Base-by-base conservation (phyloP, 2,888 invertebrate species). In the Adela reaumurella region DNA sequence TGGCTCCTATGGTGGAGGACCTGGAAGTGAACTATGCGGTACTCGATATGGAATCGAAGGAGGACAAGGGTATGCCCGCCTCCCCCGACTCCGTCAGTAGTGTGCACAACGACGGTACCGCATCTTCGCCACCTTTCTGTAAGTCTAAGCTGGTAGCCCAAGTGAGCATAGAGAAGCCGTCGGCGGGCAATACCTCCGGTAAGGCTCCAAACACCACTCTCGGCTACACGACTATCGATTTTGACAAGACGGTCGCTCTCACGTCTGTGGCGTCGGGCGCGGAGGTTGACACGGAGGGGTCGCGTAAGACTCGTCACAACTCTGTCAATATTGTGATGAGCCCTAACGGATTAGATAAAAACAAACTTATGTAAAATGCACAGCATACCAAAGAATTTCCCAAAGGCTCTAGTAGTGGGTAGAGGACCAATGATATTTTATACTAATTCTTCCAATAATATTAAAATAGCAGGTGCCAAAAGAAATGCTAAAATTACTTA, bases 151-250 rank as follows among this genome's bases (percentile, higher is more conserved):
- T 74, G 4, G 57, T 68, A 6, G 68, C 76, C 2, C 76, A 76
- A 54, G 59, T 60, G 45, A 74, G 74, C 51, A 56, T 66, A 19
- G 79, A 76, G 41, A 67, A 68, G 45, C 52, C 62, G 1, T 19
- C 44, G 14, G 4, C 19, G 6, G 8, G 8, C n/a, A 20, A 1
- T 42, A 24, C 16, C 19, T 14, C 43, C 11, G 24, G 45, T 18
- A 29, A 43, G 10, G 46, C 46, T 49, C 19, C 28, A 3, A 17
- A 43, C 19, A 44, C 47, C 24, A 65, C 63, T 45, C 81, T 86
- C 57, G 89, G 91, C 46, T 96, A 95, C 64, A 92, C 92, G 8
- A 91, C 91, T 1, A 97, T 97, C 58, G 97, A 97, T 74, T 96
- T 97, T 69, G 89, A 94, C 60, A 92, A 92, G 74, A 97, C 97